Conservation (phyloP, 2,113 vertebrate genomes). For the Bambusicola thoracicus region DNA sequence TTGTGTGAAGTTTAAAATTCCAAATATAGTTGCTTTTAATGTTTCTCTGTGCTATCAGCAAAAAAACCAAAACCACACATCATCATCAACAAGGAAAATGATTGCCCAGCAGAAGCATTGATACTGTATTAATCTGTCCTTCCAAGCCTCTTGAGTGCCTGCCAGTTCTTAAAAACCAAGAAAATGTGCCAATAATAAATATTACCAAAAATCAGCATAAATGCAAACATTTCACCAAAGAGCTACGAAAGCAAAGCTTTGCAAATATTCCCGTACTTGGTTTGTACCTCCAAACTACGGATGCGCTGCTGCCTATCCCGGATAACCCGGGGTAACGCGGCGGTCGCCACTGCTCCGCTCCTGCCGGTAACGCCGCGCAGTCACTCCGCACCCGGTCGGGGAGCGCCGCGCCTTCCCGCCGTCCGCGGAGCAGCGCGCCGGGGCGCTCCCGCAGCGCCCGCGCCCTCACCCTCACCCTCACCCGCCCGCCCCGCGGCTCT, state of each 20-base stretch:
- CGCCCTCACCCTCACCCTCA: too few species aligned
- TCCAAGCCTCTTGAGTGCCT: neutral
- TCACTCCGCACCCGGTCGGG: neutral
- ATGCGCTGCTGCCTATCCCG: neutral
- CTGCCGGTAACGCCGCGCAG: neutral
- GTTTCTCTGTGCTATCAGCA: neutral
- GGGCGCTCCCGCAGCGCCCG: neutral
- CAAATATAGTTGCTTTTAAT: constrained; percentile 1
- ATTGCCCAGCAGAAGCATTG: neutral
- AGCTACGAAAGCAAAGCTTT: neutral
- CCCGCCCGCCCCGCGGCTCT: too few species aligned
- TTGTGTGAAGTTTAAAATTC: constrained; percentile 40
- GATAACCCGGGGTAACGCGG: neutral
- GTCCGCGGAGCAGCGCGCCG: neutral
- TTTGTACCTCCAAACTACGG: neutral
- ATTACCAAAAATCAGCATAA: neutral
- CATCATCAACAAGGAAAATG: neutral
- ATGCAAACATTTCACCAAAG: neutral
- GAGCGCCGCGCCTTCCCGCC: neutral
- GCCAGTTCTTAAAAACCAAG: neutral
- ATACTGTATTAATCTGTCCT: neutral
- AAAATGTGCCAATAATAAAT: neutral
- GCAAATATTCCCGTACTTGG: neutral
- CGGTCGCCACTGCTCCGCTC: neutral
- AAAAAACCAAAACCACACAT: neutral